Base-by-base conservation (phyloP, 1,140 invertebrate species). In the Harpegnathos saltator region DNA sequence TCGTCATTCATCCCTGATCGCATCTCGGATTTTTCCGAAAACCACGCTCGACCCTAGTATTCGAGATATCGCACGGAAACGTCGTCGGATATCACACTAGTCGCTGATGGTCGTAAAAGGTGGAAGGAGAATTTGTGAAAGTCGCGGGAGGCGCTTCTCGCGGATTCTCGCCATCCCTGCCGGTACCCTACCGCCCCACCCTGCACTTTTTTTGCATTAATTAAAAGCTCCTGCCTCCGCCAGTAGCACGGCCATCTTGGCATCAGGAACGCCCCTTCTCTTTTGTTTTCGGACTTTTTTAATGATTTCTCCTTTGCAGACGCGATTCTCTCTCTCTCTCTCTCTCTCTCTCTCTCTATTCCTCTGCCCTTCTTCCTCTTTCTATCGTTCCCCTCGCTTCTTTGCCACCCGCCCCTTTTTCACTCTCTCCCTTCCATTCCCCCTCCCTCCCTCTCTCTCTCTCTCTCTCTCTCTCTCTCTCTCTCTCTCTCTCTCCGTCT, bases 251-350 rank as follows among this genome's bases (percentile, higher is more conserved):
- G 93, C 94, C 94, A 94, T 94, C 93, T 94, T 94, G 92, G 88
- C 91, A 91, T 33, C 74, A 89, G 93, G 86, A 92, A 94, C 93
- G 93, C 94, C 93, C 91, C 91, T 90, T 91, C 90, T 90, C 87
- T 90, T 94, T 94, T 94, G 93, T 94, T 94, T 92, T 92, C 89
- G 74, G 75, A 90, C 89, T 91, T 92, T 93, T 92, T 92, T 92
- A 91, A 93, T 93, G 90, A 93, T 91, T 93, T 91, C 91, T 90
- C 88, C 89, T 91, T 90, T 88, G 86, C 87, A 87, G 87, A 69
- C 85, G 54, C 68, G 82, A 62, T 24, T 74, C 75, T 63, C 74
- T 77, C 65, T 73, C 87, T 83, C 71, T 68, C 66, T 62, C 74
- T 68, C 74, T 68, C 26, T 1, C 56, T 59, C 12, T 15, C 44